Percentiles rank a stretch among this genome's conserved stretches.
These are phyloP conservation scores for Eupithecia insigniata DNA, from an alignment of 2,888 invertebrate species.

Conservation along the genomic window DNA sequence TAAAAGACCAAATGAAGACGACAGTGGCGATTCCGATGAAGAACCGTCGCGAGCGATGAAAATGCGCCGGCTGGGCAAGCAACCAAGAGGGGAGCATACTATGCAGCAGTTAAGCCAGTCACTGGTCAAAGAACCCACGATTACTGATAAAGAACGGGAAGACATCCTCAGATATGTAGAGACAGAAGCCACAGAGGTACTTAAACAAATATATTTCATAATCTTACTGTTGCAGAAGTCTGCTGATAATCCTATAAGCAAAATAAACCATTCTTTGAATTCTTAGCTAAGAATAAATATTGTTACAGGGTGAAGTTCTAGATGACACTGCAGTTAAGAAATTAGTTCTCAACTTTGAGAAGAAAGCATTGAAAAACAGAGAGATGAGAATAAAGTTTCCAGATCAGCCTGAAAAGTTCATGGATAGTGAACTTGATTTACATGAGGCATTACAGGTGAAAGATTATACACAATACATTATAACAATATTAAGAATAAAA, in stretches of 20 bases:
- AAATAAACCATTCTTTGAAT: neutral
- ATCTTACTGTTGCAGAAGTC: neutral
- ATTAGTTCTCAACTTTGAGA: slow-evolving; percentile 96
- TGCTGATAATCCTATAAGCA: neutral
- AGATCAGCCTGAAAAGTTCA: slow-evolving; percentile 98
- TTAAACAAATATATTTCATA: neutral
- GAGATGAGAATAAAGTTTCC: slow-evolving; percentile 99
- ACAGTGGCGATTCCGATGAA: slow-evolving; percentile 87
- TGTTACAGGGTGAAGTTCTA: slow-evolving; percentile 89
- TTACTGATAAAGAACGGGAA: slow-evolving; percentile 89
- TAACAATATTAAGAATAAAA: too few species aligned
- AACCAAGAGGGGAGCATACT: slow-evolving; percentile 73
- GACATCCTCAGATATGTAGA: slow-evolving; percentile 93
- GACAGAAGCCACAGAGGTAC: slow-evolving; percentile 90
- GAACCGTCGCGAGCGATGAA: slow-evolving; percentile 86
- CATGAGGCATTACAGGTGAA: slow-evolving; percentile 92
- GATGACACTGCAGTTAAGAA: slow-evolving; percentile 95
- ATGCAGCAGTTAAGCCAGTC: slow-evolving; percentile 73
- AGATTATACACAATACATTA: neutral
- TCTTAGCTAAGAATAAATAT: neutral
- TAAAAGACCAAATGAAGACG: slow-evolving; percentile 88
- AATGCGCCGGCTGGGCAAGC: slow-evolving; percentile 84
- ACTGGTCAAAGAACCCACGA: slow-evolving; percentile 85
- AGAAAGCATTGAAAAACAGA: slow-evolving; percentile 95
- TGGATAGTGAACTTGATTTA: slow-evolving; percentile 98